phyloP scores from a whole-genome alignment of 2,888 invertebrate species.

The Limenitis camilla region DNA sequence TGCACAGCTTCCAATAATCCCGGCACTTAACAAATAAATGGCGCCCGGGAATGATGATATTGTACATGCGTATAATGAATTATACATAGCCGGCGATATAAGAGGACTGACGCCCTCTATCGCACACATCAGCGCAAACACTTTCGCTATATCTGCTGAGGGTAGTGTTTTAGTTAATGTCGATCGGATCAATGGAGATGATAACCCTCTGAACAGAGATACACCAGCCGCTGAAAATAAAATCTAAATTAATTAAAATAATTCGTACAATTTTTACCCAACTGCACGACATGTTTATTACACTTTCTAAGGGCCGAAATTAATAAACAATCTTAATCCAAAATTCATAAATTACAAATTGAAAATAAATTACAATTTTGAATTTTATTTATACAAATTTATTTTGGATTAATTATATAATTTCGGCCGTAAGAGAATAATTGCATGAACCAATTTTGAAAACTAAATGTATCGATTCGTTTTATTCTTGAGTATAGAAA shows the following conservation, averaged over 20 bases:
- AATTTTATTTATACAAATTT: no score
- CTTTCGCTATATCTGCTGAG: conserved; percentile 77
- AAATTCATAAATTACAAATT: no score
- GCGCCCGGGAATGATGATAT: conserved; percentile 73
- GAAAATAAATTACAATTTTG: no score
- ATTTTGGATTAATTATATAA: no score
- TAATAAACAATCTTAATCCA: no score
- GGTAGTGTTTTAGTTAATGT: conserved; percentile 77
- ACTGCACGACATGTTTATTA: no score
- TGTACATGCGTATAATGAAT: conserved; percentile 76
- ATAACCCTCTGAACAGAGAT: conserved; percentile 66
- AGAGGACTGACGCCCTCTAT: conserved; percentile 78
- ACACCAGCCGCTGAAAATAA: conserved; percentile 56
- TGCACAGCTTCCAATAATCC: conserved; percentile 56
- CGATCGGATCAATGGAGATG: conserved; percentile 75
- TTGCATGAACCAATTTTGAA: no score
- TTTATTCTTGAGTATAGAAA: no score
- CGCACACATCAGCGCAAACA: conserved; percentile 80
- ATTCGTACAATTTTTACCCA: no score
- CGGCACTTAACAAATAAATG: conserved; percentile 73
- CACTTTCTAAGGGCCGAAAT: no score
- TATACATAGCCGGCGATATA: conserved; percentile 77
- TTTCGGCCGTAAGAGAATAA: no score
- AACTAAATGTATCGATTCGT: no score
- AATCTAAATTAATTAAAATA: neutral